These are phyloP conservation scores for Sebastes miniatus DNA, from an alignment of 2,797 vertebrate genomes.

Conservation along the genomic window DNA sequence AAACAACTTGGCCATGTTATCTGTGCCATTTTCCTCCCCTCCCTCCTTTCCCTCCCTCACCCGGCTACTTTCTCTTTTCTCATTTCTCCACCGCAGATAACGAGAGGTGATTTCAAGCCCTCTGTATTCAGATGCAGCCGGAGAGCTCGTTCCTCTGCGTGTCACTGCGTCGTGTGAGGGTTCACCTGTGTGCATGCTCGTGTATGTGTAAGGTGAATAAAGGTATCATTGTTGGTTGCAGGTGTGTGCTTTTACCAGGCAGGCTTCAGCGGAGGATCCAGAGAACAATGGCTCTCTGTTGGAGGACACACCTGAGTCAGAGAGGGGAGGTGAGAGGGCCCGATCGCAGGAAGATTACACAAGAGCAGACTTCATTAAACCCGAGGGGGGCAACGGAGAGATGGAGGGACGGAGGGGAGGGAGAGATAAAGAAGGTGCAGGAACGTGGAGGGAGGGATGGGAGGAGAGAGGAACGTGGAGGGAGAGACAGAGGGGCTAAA, in stretches of 20 bases:
- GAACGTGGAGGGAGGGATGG: constrained; percentile 22
- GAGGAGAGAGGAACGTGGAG: constrained; percentile 24
- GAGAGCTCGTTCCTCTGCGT: constrained; percentile 32
- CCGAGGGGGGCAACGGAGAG: constrained; percentile 35
- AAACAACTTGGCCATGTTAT: constrained; percentile 57
- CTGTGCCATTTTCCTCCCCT: background rate
- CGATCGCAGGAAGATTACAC: constrained; percentile 78
- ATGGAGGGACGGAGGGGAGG: background rate
- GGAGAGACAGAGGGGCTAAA: constrained; percentile 11
- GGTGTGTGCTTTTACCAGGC: constrained; percentile 81
- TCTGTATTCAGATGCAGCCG: constrained; percentile 22
- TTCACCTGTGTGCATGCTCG: constrained; percentile 1
- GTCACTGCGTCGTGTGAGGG: constrained; percentile 14
- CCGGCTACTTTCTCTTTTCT: constrained; percentile 3
- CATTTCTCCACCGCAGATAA: constrained; percentile 52
- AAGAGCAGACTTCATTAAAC: constrained; percentile 66
- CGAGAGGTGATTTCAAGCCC: constrained; percentile 51
- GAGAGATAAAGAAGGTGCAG: constrained; percentile 38
- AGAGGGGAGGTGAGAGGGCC: constrained; percentile 77
- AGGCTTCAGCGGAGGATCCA: constrained; percentile 68
- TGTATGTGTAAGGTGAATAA: constrained; percentile 66
- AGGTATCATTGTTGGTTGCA: constrained; percentile 79
- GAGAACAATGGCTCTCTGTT: constrained; percentile 81
- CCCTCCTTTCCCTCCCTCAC: background rate
- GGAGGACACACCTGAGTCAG: constrained; percentile 79